These are phyloP conservation scores for Desmophyllum pertusum DNA, from an alignment of 92 coral and sea anemone species.

Conservation along the genomic window DNA sequence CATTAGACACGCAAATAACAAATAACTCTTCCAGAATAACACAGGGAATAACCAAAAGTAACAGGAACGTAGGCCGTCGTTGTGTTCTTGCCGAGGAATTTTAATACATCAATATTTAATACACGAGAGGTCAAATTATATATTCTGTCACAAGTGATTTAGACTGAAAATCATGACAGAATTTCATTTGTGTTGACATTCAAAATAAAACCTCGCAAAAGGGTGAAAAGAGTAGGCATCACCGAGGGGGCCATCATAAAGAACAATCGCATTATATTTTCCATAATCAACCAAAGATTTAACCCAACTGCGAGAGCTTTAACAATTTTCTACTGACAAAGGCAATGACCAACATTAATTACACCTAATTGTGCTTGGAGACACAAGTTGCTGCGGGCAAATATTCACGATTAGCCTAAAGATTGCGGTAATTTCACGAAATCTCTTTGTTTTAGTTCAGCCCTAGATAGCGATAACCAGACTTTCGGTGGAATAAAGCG, in stretches of 20 bases:
- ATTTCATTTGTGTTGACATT: slow-evolving; percentile 22
- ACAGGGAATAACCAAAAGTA: too few species aligned
- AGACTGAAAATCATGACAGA: background rate
- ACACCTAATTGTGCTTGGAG: background rate
- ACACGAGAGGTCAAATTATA: slow-evolving; percentile 8
- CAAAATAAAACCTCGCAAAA: slow-evolving; percentile 2
- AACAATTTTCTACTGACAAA: background rate
- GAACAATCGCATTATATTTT: background rate
- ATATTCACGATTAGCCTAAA: slow-evolving; percentile 25
- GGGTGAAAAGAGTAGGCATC: background rate
- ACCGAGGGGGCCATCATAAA: background rate
- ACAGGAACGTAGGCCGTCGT: background rate
- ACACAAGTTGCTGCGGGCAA: slow-evolving; percentile 28
- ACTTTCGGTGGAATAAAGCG: slow-evolving; percentile 12
- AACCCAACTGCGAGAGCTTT: background rate
- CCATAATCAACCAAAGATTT: slow-evolving; percentile 1
- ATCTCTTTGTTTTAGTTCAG: slow-evolving; percentile 9
- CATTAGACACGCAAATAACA: background rate
- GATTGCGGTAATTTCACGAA: slow-evolving; percentile 14
- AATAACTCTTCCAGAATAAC: background rate
- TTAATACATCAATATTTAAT: slow-evolving; percentile 1
- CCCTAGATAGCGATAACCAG: background rate
- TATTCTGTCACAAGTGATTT: slow-evolving; percentile 6
- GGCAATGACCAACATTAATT: slow-evolving; percentile 14
- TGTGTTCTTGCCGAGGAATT: background rate